Evolutionary conservation across 2,888 invertebrate genomes (phyloP).

Genomic region (Criorhina ranunculi): DNA sequence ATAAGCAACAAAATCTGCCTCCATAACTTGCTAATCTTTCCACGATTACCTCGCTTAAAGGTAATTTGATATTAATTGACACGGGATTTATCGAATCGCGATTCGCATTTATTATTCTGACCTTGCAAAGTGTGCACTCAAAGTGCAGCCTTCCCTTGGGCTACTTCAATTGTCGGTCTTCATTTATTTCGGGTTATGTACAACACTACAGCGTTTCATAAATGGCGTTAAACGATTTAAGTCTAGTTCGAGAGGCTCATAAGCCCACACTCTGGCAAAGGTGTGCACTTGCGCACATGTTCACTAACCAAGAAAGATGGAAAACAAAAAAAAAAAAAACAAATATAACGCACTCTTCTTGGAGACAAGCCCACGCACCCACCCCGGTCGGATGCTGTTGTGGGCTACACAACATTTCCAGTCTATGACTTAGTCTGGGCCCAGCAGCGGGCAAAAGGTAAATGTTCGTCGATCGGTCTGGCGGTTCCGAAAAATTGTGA

Average conservation of each 20-base stretch:
- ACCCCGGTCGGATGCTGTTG: conserved; percentile 39
- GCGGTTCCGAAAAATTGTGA: conserved; percentile 56
- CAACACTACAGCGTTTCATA: conserved; percentile 23
- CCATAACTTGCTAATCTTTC: conserved; percentile 7
- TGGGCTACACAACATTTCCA: conserved; percentile 33
- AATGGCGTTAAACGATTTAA: conserved; percentile 17
- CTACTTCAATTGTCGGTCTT: conserved; percentile 41
- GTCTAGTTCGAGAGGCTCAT: conserved; percentile 24
- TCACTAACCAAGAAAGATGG: neutral
- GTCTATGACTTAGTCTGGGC: conserved; percentile 51
- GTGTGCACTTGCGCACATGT: conserved; percentile 38
- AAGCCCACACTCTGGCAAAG: conserved; percentile 32
- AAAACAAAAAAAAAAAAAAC: neutral
- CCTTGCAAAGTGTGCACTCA: conserved; percentile 11
- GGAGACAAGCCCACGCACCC: conserved; percentile 57
- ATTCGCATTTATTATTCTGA: conserved; percentile 35
- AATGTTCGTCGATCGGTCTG: conserved; percentile 67
- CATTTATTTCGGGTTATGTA: conserved; percentile 31
- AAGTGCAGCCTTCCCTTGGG: neutral
- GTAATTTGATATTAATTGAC: conserved; percentile 55
- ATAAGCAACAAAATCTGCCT: neutral
- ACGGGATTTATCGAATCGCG: conserved; percentile 42
- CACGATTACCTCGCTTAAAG: neutral
- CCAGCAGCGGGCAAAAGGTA: conserved; percentile 30
- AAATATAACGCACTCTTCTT: conserved; percentile 51